These are phyloP conservation scores for Euclidia mi DNA, from an alignment of 2,888 invertebrate genomes.

Conservation along the genomic window DNA sequence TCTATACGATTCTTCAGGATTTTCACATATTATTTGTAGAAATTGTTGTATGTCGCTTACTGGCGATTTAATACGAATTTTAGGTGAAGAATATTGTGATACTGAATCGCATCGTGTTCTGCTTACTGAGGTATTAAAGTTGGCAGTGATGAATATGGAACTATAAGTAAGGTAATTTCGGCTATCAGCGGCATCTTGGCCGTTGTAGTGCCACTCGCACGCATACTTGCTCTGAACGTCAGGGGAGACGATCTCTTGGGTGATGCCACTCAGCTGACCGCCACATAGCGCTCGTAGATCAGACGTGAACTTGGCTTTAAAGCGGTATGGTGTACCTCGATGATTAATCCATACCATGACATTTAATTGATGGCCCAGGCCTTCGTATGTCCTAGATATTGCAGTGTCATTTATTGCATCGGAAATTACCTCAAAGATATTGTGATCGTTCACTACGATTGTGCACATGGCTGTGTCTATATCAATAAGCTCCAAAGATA, in stretches of 20 bases:
- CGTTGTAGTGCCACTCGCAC: slow-evolving; percentile 76
- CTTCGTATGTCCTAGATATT: too few relatives aligned
- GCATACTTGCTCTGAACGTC: slow-evolving; percentile 64
- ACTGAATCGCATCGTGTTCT: slow-evolving; percentile 65
- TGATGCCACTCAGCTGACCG: slow-evolving; percentile 64
- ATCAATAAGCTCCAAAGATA: slow-evolving; percentile 88
- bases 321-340: slow-evolving; percentile 91
- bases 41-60: slow-evolving; percentile 37
- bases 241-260: slow-evolving; percentile 71
- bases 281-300: slow-evolving; percentile 86
- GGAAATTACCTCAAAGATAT: too few relatives aligned
- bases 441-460: too few relatives aligned
- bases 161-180: slow-evolving; percentile 52
- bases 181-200: slow-evolving; percentile 21
- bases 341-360: too few relatives aligned
- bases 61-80: slow-evolving; percentile 60
- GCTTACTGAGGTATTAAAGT: slow-evolving; percentile 63
- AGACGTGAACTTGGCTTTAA: slow-evolving; percentile 92
- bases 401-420: too few relatives aligned
- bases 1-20: slow-evolving; percentile 59
- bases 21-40: slow-evolving; percentile 64
- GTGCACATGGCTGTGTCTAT: slow-evolving; percentile 69
- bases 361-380: too few relatives aligned
- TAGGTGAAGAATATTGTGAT: too few relatives aligned
- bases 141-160: slow-evolving; percentile 65